Conservation (phyloP, 2,888 invertebrate genomes). For the Idaea biselata region DNA sequence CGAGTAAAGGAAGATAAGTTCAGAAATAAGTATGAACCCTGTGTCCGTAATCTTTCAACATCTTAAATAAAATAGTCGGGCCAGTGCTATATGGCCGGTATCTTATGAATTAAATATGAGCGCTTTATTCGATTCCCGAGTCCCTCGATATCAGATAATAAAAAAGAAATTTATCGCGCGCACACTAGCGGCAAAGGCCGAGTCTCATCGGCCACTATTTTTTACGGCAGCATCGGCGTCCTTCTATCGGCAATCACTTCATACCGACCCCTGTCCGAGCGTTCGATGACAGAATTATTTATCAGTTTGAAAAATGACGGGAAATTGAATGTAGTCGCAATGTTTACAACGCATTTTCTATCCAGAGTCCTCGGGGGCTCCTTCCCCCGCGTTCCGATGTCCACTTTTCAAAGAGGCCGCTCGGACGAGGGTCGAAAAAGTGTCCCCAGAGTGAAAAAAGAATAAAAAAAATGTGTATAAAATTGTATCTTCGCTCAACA, state of each 20-base stretch:
- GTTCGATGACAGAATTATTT: slow-evolving; percentile 82
- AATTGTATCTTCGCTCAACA: slow-evolving; percentile 69
- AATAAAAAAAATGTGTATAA: slow-evolving; percentile 76
- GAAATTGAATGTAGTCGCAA: slow-evolving; percentile 82
- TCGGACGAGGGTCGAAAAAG: slow-evolving; percentile 81
- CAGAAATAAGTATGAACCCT: slow-evolving; percentile 52
- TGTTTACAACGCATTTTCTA: slow-evolving; percentile 82
- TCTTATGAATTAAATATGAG: slow-evolving; percentile 81
- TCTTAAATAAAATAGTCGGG: slow-evolving; percentile 78
- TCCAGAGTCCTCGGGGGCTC: slow-evolving; percentile 77
- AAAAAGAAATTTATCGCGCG: slow-evolving; percentile 80
- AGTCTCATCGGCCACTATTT: slow-evolving; percentile 74
- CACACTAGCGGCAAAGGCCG: slow-evolving; percentile 57
- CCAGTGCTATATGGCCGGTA: slow-evolving; percentile 77
- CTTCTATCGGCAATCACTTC: slow-evolving; percentile 79
- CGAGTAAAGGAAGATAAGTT: slow-evolving; percentile 39
- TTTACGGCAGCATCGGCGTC: slow-evolving; percentile 62
- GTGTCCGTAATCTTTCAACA: slow-evolving; percentile 71
- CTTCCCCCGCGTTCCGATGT: slow-evolving; percentile 81
- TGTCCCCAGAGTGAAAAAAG: slow-evolving; percentile 75
- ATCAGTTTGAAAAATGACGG: slow-evolving; percentile 82
- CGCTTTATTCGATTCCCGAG: slow-evolving; percentile 80
- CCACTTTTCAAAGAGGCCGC: slow-evolving; percentile 81
- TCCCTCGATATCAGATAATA: slow-evolving; percentile 82
- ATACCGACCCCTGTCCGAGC: slow-evolving; percentile 80